phyloP scores from a whole-genome alignment of 2,888 invertebrate species.

The Dioctria rufipes region DNA sequence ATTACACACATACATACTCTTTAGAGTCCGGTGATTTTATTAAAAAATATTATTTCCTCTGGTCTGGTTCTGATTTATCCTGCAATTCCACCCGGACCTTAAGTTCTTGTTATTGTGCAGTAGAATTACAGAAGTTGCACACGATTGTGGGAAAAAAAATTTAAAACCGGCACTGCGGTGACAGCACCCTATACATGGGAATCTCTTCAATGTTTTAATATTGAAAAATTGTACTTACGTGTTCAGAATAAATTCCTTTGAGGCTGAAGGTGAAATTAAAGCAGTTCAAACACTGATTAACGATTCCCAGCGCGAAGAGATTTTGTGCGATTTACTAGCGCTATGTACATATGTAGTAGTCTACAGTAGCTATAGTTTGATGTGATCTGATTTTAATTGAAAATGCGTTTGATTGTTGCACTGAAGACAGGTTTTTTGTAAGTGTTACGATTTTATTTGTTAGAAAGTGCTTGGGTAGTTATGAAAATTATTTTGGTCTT shows the following conservation, averaged over 20 bases:
- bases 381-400: not conserved
- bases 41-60: constrained; percentile 50
- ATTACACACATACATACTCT: constrained; percentile 10
- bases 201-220: constrained; percentile 14
- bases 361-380: constrained; percentile 12
- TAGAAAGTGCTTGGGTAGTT: no score
- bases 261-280: constrained; percentile 33
- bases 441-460: no score
- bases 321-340: constrained; percentile 4
- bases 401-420: not conserved
- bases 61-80: constrained; percentile 40
- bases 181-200: constrained; percentile 36
- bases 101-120: not conserved
- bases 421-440: no score
- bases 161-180: constrained; percentile 5
- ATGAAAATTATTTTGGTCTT: no score
- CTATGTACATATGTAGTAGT: not conserved
- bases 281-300: constrained; percentile 22
- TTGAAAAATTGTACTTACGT: constrained; percentile 45
- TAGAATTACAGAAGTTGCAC: constrained; percentile 6
- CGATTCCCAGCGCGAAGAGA: constrained; percentile 32
- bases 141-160: constrained; percentile 45
- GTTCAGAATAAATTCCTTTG: constrained; percentile 25
- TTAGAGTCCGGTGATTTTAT: constrained; percentile 20
- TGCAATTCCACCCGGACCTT: constrained; percentile 40